Evolutionary conservation across 2,888 invertebrate species (phyloP).

Genomic region (Daptonema setosum): DNA sequence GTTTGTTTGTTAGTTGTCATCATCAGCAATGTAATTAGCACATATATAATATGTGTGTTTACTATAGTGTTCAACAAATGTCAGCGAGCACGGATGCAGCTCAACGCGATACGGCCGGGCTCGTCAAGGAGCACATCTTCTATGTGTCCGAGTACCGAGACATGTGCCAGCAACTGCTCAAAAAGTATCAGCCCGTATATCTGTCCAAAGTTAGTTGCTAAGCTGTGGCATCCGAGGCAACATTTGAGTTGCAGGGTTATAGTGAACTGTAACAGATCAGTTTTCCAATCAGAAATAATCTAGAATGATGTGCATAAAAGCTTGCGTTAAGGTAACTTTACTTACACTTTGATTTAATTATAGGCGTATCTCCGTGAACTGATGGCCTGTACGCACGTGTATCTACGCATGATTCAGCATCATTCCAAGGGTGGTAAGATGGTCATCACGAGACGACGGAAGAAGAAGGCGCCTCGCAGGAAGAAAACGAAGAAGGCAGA

Average conservation of each 20-base stretch:
- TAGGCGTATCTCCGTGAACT: constrained; percentile 20
- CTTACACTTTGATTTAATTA: no score
- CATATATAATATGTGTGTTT: no score
- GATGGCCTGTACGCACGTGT: constrained; percentile 28
- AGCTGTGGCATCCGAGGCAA: no score
- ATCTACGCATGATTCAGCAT: constrained; percentile 28
- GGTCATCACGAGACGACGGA: constrained; percentile 8
- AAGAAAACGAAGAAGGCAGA: constrained; percentile 3
- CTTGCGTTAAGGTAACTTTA: no score
- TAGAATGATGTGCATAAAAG: no score
- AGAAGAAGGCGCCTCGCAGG: constrained; percentile 4
- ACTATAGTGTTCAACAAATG: not conserved
- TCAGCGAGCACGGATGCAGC: not conserved
- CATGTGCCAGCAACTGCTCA: constrained; percentile 26
- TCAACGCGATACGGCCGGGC: not conserved
- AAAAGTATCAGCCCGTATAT: constrained; percentile 14
- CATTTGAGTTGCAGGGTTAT: no score
- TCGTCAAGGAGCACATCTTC: constrained; percentile 22
- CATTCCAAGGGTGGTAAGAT: constrained; percentile 15
- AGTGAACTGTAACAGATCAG: no score
- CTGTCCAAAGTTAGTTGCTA: no score
- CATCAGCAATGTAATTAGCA: no score
- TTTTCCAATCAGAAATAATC: no score
- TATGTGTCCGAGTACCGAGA: constrained; percentile 31
- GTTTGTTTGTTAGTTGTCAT: no score